Base-by-base conservation (phyloP, 2,113 vertebrate species). In the Oxygymnocypris stewartii region DNA sequence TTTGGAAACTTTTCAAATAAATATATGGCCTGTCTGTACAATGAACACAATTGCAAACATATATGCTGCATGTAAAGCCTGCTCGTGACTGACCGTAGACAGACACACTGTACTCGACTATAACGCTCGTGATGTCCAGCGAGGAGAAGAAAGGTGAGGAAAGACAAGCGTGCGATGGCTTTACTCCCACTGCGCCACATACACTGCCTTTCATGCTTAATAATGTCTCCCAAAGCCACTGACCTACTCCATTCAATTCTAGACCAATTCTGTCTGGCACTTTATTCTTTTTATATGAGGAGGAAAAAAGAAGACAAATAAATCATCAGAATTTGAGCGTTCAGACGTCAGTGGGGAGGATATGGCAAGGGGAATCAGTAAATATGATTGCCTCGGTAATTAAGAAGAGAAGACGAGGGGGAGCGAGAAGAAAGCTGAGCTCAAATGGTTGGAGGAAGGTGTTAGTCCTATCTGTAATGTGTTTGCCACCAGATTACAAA, bases 221-320 rank as follows among this genome's bases (percentile, higher is more conserved):
- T 93, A 92, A 91, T 91, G 91, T 88, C 90, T 92, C 87, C 88
- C 87, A 86, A 89, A 92, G 87, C 90, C 89, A 84, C 85, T 93
- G 93, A 93, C 93, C 92, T 85, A 91, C 93, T 94, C 92, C 93
- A 94, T 94, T 93, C 93, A 93, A 93, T 91, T 87, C 89, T 90
- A 67, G 76, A 88, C 76, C 12, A 57, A 82, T 90, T 91, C 82
- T 42, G 79, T 91, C 67, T 59, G 44, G n/a, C n/a, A 7, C 49
- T 74, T 47, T 77, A 63, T 88, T 63, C 13, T 83, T 47, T 76
- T 67, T 8, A 44, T 67, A 47, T 16, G 47, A 37, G 49, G 49
- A 86, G 75, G 79, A 90, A 89, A 84, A 74, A 82, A 79, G 74
- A 73, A 87, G 76, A 92, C 79, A 90, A 92, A 93, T 86, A 91